Evolutionary conservation across 2,797 vertebrate species (phyloP), one percentile per base, ranked within the genome.

Genomic region (Taeniopygia guttata): DNA sequence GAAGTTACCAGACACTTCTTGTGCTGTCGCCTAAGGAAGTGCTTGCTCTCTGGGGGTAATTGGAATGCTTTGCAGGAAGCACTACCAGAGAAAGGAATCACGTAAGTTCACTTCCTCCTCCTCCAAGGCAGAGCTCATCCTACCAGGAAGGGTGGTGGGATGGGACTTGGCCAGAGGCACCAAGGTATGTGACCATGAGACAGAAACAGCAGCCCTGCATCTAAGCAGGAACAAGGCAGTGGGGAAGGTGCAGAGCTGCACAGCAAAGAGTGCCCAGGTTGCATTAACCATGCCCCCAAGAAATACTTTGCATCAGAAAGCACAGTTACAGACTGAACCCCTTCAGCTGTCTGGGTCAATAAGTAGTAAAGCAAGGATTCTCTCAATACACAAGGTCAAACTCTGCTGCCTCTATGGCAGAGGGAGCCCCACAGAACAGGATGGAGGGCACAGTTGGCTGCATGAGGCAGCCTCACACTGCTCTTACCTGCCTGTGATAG

Each of bases 401-500:
- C 30, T 42, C 60, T 42, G 67, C 38, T 58, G 34, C 54, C 36
- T 23, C 42, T 20, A 0, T 1, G 13, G 54, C 70, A 80, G 21
- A 21, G 4, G 5, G 72, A 93, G 21, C 49, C 25, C 36, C 48
- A 42, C 2, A 3, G 27, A 38, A 16, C 59, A 16, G 70, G 73
- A 21, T 26, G 14, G 56, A 72, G 36, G 75, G 51, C 1, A 4
- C 42, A 62, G 36, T 0, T 23, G 52, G 27, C 77, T 36, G 58
- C 3, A 38, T 18, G 15, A 26, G 14, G 46, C 23, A 66, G 52
- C 16, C 38, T 22, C 30, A n/a, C 15, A 7, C 25, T 43, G 45
- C 58, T 56, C 92, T 77, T 51, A 99, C 99, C 99, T 99, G 99
- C 96, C 97, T 98, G 94, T 98, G 98, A 86, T 99, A 99, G 97